Conservation (phyloP, 2,888 invertebrate species). For the Unio pictorum region DNA sequence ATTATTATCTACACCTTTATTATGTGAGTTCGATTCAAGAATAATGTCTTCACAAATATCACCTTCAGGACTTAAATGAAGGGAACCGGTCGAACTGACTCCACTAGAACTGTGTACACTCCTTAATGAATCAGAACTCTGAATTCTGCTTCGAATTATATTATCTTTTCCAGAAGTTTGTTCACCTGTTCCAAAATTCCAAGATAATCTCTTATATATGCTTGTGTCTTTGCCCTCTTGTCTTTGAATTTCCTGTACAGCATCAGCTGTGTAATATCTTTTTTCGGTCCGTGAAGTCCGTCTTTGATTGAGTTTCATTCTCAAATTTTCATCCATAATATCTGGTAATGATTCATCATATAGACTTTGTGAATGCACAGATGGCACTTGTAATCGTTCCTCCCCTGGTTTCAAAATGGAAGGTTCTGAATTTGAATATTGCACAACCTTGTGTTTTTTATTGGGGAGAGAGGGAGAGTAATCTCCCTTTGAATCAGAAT, state of each 20-base stretch:
- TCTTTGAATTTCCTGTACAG: constrained; percentile 76
- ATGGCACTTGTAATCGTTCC: constrained; percentile 16
- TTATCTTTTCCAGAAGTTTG: constrained; percentile 48
- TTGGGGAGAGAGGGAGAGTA: no score
- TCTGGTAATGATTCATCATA: constrained; percentile 44
- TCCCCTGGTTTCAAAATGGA: constrained; percentile 3
- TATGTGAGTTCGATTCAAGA: constrained; percentile 12
- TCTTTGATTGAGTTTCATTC: constrained; percentile 64
- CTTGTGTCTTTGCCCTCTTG: constrained; percentile 69
- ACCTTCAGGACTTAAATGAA: constrained; percentile 66
- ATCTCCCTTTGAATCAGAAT: no score
- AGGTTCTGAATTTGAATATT: no score
- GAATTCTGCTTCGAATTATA: constrained; percentile 58
- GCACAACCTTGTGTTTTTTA: no score
- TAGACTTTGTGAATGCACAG: constrained; percentile 19
- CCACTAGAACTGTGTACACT: constrained; percentile 73
- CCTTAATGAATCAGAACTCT: constrained; percentile 71
- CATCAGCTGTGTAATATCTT: constrained; percentile 80
- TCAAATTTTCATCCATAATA: constrained; percentile 53
- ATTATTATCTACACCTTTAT: constrained; percentile 28
- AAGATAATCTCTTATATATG: constrained; percentile 78
- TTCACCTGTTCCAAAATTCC: constrained; percentile 75
- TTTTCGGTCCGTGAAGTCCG: constrained; percentile 66
- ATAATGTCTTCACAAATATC: constrained; percentile 62
- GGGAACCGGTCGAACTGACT: constrained; percentile 72